Base-by-base conservation (phyloP, 2,888 invertebrate species). In the Acleris laterana region DNA sequence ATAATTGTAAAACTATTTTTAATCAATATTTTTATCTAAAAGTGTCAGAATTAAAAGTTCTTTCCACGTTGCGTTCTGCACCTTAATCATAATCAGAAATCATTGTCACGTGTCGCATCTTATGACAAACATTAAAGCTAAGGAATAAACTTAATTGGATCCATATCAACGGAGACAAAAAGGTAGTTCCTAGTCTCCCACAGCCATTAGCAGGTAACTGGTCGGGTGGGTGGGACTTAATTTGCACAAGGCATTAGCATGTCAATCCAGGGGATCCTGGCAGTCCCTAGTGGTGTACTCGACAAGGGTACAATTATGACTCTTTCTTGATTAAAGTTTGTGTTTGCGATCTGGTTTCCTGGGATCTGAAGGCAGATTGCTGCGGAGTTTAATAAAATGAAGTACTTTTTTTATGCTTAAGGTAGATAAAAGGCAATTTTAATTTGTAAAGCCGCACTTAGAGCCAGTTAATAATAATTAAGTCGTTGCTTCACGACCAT, bases 211-310 rank as follows among this genome's bases (percentile, higher is more conserved):
- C 65, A 65, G 65, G 65, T 65, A 65, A 61, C 55, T 65, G n/a
- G 59, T 65, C 16, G 60, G 50, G 65, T 57, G 60, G 65, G 55
- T 13, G 64, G 65, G 50, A 50, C 65, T 60, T 56, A 65, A 65
- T 65, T 65, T 65, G 55, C 65, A 61, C 65, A 65, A 56, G 44
- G 55, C 55, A 65, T 65, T 61, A 65, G 50, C 65, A 61, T 65
- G 65, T 61, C 65, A 64, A 64, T 64, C 59, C 53, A 9, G 48
- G 48, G 64, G 17, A 11, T 55, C 65, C 57, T 17, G 32, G 28
- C 56, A 56, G 60, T 65, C 50, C 60, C 60, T 3, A 32, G 65
- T 3, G 55, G 17, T 42, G 20, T 60, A 51, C 51, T 65, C 65
- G 50, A 61, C 64, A 55, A 20, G 60, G 60, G 65, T 56, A 50